phyloP scores from a whole-genome alignment of 2,113 vertebrate genomes.

The Thomomys bottae region DNA sequence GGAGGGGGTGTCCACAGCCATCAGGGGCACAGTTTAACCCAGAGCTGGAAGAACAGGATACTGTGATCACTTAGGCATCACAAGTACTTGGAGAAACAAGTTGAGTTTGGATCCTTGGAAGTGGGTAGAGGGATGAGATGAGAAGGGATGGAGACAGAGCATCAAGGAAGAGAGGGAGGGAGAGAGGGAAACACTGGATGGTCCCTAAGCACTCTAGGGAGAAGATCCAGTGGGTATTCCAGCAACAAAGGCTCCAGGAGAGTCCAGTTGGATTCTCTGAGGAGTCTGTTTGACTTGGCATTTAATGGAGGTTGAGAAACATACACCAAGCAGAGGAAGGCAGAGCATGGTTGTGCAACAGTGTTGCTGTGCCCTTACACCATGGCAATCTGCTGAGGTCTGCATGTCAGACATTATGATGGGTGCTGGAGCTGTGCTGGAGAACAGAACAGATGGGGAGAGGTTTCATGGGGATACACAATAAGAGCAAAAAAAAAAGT shows the following conservation, averaged over 20 bases:
- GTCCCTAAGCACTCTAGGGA: neutral
- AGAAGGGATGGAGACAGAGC: neutral
- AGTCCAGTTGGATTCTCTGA: too few species aligned
- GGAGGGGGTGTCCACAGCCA: too few species aligned
- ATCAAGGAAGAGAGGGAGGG: neutral
- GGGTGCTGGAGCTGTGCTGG: neutral
- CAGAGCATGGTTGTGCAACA: neutral
- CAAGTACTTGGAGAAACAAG: neutral
- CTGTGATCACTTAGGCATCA: neutral
- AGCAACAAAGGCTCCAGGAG: neutral
- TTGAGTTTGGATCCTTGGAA: neutral
- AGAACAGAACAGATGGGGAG: accelerated
- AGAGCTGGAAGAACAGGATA: neutral
- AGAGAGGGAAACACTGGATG: neutral
- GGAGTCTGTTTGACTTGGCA: neutral
- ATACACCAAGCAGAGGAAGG: neutral
- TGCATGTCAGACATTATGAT: neutral
- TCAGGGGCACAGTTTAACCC: too few species aligned
- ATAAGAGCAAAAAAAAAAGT: too few species aligned
- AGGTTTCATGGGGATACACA: neutral
- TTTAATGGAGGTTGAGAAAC: neutral
- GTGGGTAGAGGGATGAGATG: neutral
- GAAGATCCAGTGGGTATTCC: neutral
- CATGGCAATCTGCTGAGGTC: neutral
- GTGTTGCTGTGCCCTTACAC: accelerated